These are phyloP conservation scores for Ammodytes dubius DNA, from an alignment of 2,113 vertebrate genomes.

Conservation along the genomic window DNA sequence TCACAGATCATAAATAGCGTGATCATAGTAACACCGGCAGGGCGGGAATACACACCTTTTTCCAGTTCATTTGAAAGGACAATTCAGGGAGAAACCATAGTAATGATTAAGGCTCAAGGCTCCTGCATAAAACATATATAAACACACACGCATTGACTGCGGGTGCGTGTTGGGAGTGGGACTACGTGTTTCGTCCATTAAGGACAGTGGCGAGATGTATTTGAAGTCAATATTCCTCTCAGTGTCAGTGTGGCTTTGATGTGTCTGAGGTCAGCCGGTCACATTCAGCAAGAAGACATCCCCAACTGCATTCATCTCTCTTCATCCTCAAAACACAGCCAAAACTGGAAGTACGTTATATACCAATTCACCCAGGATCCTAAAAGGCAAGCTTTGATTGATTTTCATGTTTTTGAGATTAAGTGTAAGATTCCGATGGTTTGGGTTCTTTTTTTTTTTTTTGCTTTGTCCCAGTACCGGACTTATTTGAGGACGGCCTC, in stretches of 20 bases:
- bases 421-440: no score
- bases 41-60: neutral
- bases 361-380: no score
- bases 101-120: neutral
- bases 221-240: no score
- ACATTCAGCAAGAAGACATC: neutral
- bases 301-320: neutral
- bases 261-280: neutral
- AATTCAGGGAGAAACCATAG: neutral
- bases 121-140: no score
- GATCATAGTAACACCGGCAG: neutral
- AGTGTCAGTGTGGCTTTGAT: neutral
- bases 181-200: neutral
- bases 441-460: neutral
- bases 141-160: no score
- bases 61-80: neutral
- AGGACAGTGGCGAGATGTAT: no score
- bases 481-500: conserved; percentile 85
- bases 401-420: no score
- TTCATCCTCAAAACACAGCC: neutral
- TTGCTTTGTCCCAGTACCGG: conserved; percentile 64
- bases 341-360: neutral
- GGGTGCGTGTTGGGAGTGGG: no score
- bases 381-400: no score
- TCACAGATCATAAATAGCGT: neutral